Base-by-base conservation (phyloP, 2,113 vertebrate species). In the Gasterosteus aculeatus region DNA sequence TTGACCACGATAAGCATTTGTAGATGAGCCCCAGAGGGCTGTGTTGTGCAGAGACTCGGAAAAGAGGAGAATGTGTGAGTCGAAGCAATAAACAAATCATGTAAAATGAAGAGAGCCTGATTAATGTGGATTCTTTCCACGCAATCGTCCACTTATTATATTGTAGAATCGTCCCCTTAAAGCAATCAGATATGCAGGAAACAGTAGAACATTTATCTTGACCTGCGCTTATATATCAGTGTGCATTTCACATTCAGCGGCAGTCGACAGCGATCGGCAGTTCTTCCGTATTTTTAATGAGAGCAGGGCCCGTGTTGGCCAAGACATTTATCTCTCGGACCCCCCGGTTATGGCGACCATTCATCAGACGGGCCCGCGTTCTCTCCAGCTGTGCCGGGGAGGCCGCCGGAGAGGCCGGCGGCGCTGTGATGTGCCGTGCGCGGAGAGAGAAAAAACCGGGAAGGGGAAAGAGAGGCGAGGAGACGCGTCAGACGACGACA, bases 341-440 rank as follows among this genome's bases (percentile, higher is more conserved):
- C 82, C 33, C 62, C 0, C 22, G 22, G 29, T 74, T 75, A 80
- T 53, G 60, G 72, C 65, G 72, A 63, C 72, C 60, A 67, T 72
- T 78, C 77, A 75, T 84, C 73, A 80, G 76, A 11, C 10, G 22
- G 1, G 35, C 18, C 31, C 22, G 69, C 46, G 5, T 74, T 64
- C 69, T 71, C 75, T 72, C 72, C 53, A 69, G 61, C 72, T 41
- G 72, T 72, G 66, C 46, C 42, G 66, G 76, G 73, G 84, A 77
- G 49, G 77, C 77, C 65, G 68, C 57, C 35, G 6, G 5, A 67
- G 79, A 79, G 68, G 67, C 71, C 38, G 59, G 67, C 65, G 22
- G 60, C 42, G 68, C 81, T 77, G 74, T 80, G 85, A 87, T 86
- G 77, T 84, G 49, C 64, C 53, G 83, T 79, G 74, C 77, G 88